Conservation (phyloP, 2,797 vertebrate genomes). For the Hoplostethus mediterraneus region DNA sequence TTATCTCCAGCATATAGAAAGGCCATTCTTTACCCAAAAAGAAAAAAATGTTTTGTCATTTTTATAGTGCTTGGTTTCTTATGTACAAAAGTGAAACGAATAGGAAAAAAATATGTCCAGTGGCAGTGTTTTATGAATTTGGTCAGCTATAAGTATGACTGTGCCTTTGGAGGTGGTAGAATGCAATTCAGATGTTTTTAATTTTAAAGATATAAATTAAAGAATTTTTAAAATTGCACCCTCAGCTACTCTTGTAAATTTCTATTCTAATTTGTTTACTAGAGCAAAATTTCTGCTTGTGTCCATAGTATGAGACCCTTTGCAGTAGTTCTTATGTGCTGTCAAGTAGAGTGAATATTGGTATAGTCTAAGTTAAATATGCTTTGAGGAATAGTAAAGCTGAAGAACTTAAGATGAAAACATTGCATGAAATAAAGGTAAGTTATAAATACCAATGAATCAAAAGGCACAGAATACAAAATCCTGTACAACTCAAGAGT, state of each 20-base stretch:
- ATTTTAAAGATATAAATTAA: conserved; percentile 88
- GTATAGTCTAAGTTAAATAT: too few species aligned
- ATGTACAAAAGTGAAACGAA: conserved; percentile 74
- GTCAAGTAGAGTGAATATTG: too few species aligned
- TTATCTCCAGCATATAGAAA: conserved; percentile 68
- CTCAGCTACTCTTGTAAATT: not conserved
- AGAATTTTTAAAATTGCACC: conserved; percentile 80
- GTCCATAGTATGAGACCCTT: too few species aligned
- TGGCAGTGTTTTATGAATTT: conserved; percentile 87
- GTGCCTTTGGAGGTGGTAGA: conserved; percentile 89
- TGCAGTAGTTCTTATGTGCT: too few species aligned
- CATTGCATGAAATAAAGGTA: not conserved
- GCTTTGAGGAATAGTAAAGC: too few species aligned
- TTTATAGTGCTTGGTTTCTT: conserved; percentile 81
- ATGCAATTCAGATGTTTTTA: conserved; percentile 89
- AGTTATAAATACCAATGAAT: not conserved
- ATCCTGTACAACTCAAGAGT: too few species aligned
- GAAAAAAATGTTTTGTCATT: conserved; percentile 72
- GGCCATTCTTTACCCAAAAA: conserved; percentile 76
- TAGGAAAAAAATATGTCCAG: conserved; percentile 69
- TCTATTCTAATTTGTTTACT: not conserved
- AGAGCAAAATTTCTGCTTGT: too few species aligned
- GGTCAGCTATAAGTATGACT: conserved; percentile 86
- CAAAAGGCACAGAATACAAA: not conserved
- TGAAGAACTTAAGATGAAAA: not conserved